Conservation (phyloP, 2,888 invertebrate genomes). For the Lithosia quadra region DNA sequence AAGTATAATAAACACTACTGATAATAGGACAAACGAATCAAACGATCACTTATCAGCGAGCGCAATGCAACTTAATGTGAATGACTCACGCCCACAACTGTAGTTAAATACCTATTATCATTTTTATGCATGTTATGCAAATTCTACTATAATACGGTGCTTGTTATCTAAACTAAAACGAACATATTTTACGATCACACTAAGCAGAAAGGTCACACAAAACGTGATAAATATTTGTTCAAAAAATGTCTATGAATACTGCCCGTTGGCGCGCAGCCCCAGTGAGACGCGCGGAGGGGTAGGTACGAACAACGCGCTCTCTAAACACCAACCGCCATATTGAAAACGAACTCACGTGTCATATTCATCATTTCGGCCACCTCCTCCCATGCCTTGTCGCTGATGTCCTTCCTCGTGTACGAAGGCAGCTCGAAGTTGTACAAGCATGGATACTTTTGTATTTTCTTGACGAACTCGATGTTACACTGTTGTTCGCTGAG, state of each 20-base stretch:
- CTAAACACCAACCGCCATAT: conserved; percentile 19
- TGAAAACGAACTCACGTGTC: conserved; percentile 48
- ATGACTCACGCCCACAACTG: neutral
- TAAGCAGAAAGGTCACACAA: neutral
- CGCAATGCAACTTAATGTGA: conserved; percentile 7
- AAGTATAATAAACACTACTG: neutral
- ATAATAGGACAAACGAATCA: no score
- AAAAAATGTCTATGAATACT: conserved; percentile 15
- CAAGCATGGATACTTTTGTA: conserved; percentile 47
- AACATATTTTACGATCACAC: neutral
- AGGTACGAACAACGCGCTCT: neutral
- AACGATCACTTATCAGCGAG: conserved; percentile 10
- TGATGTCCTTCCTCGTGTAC: conserved; percentile 54
- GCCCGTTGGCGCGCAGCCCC: conserved; percentile 6
- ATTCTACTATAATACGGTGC: no score
- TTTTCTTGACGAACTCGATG: conserved; percentile 48
- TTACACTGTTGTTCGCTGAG: conserved; percentile 48
- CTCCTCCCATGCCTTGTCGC: conserved; percentile 56
- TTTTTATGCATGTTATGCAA: neutral
- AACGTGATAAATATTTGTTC: neutral
- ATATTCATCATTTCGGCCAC: conserved; percentile 49
- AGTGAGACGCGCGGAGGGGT: neutral
- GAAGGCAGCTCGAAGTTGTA: conserved; percentile 49
- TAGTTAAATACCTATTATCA: neutral
- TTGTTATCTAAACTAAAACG: neutral